These are phyloP conservation scores for Cinclus mexicanus DNA, from an alignment of 2,113 vertebrate species.

Conservation along the genomic window DNA sequence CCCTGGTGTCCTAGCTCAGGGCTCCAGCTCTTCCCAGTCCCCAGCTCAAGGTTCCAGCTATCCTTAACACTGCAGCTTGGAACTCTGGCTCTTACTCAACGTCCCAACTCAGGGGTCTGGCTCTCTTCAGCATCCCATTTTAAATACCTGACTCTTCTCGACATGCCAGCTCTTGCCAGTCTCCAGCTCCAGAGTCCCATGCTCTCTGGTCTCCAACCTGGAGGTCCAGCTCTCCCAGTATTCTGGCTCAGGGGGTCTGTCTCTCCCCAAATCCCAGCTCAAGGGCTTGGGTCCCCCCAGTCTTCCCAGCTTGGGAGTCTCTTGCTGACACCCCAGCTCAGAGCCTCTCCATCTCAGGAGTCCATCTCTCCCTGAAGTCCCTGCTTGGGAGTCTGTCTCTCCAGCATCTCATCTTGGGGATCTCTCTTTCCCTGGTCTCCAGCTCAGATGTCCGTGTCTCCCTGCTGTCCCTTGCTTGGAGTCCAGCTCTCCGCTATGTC, in stretches of 20 bases:
- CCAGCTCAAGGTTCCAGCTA: background rate
- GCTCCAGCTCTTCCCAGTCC: background rate
- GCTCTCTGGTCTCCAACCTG: background rate
- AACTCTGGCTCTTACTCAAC: background rate
- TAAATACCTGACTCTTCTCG: rapidly evolving
- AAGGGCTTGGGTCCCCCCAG: background rate
- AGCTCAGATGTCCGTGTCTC: background rate
- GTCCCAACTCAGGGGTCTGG: rapidly evolving
- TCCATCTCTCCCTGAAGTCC: background rate
- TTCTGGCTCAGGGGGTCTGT: background rate
- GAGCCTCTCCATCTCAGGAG: background rate
- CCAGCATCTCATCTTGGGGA: background rate
- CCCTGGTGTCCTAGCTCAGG: background rate
- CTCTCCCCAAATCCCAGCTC: background rate
- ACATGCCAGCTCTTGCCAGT: background rate
- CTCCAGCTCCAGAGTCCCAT: background rate
- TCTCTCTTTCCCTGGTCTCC: background rate
- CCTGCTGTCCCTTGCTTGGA: background rate
- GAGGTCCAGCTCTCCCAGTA: background rate
- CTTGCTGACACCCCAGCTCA: background rate
- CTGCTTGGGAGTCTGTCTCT: background rate
- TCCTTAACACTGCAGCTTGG: background rate
- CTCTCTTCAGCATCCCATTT: background rate
- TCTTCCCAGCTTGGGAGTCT: background rate
- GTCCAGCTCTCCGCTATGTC: background rate